Evolutionary conservation across 2,113 vertebrate species (phyloP).

Genomic region (Colinus virginianus): DNA sequence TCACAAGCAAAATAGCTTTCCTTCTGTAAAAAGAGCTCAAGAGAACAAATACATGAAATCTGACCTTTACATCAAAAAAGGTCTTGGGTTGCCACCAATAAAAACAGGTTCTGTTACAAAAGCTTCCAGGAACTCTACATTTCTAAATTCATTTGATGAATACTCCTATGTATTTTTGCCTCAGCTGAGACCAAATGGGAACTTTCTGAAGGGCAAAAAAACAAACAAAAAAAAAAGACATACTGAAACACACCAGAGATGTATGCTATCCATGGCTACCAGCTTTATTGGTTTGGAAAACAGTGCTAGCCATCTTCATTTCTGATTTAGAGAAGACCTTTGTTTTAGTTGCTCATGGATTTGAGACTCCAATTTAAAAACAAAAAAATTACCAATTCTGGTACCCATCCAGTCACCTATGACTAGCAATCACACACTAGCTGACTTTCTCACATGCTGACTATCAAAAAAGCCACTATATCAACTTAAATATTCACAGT

Average conservation of each 20-base stretch:
- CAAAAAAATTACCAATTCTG: background rate
- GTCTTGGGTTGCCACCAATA: slow-evolving; percentile 8
- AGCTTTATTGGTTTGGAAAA: background rate
- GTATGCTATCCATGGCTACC: background rate
- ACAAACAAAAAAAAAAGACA: fast-evolving
- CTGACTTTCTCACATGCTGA: background rate
- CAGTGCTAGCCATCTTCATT: background rate
- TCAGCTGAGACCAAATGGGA: background rate
- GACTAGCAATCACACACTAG: background rate
- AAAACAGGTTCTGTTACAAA: slow-evolving; percentile 24
- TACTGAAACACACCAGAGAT: background rate
- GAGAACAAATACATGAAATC: slow-evolving; percentile 67
- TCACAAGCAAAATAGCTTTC: slow-evolving; percentile 54
- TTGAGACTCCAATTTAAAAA: background rate
- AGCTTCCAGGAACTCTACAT: slow-evolving; percentile 16
- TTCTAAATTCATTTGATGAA: slow-evolving; percentile 24
- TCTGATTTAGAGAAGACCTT: background rate
- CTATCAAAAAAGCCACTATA: background rate
- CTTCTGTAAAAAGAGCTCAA: slow-evolving; percentile 55
- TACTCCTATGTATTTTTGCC: background rate
- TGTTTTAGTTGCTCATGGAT: background rate
- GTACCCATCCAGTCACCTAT: background rate
- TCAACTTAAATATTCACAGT: background rate
- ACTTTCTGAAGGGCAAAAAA: background rate
- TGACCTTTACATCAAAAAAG: slow-evolving; percentile 72